These are phyloP conservation scores for Yponomeuta sedellus DNA, from an alignment of 2,888 invertebrate genomes.

Conservation along the genomic window DNA sequence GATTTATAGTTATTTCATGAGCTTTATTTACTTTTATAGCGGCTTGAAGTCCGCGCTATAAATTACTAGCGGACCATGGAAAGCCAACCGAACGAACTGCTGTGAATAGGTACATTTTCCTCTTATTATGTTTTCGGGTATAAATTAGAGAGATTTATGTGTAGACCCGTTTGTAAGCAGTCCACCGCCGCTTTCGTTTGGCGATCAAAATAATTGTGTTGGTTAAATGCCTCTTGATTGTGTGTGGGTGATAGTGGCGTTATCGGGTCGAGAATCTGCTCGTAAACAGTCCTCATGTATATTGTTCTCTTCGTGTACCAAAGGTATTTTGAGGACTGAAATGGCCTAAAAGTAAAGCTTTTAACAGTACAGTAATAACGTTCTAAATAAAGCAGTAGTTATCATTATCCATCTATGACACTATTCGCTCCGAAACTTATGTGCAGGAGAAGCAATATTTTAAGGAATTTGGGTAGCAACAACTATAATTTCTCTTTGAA, in stretches of 20 bases:
- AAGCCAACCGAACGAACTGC: slow-evolving; percentile 51
- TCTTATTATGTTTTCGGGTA: slow-evolving; percentile 71
- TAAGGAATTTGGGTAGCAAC: too few species aligned
- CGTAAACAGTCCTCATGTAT: not conserved
- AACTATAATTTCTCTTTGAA: too few species aligned
- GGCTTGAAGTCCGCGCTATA: slow-evolving; percentile 59
- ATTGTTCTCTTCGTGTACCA: not conserved
- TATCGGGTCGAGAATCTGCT: slow-evolving; percentile 13
- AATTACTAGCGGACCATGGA: slow-evolving; percentile 53
- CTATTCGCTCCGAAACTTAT: too few species aligned
- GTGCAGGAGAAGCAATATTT: too few species aligned
- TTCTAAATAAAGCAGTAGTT: too few species aligned
- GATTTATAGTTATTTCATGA: slow-evolving; percentile 70
- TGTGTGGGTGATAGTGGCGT: slow-evolving; percentile 40
- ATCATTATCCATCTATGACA: too few species aligned
- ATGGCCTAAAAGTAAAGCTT: too few species aligned
- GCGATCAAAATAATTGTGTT: slow-evolving; percentile 37
- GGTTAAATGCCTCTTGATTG: slow-evolving; percentile 37
- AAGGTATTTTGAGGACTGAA: too few species aligned
- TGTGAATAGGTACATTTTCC: slow-evolving; percentile 63
- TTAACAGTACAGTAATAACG: too few species aligned
- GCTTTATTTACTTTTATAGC: slow-evolving; percentile 74
- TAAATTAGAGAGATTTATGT: slow-evolving; percentile 71
- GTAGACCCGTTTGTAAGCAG: slow-evolving; percentile 34
- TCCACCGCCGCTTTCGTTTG: slow-evolving; percentile 41